Evolutionary conservation across 2,797 vertebrate species (phyloP).

Genomic region (Crocidura indochinensis): DNA sequence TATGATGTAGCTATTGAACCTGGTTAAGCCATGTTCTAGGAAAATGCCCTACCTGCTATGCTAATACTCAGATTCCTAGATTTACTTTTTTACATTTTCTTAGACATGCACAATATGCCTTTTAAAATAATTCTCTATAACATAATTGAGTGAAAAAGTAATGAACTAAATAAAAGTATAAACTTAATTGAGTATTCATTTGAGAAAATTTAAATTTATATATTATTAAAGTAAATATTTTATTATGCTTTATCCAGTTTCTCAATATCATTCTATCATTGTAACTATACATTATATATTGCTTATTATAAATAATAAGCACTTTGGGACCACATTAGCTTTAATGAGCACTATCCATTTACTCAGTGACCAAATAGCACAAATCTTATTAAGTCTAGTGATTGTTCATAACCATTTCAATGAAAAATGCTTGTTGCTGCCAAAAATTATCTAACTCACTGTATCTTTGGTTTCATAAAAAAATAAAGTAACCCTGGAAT

Average conservation of each 20-base stretch:
- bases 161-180: background rate
- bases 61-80: background rate
- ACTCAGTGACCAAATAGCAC: slow-evolving; percentile 62
- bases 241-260: slow-evolving; percentile 27
- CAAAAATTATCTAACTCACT: slow-evolving; percentile 77
- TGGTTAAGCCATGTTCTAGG: too few species aligned
- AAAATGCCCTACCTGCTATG: too few species aligned
- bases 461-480: slow-evolving; percentile 79
- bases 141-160: too few species aligned
- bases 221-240: slow-evolving; percentile 24
- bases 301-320: slow-evolving; percentile 58
- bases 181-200: background rate
- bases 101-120: background rate
- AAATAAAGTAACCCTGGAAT: slow-evolving; percentile 80
- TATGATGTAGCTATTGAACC: too few species aligned
- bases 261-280: slow-evolving; percentile 69
- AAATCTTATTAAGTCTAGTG: slow-evolving; percentile 81
- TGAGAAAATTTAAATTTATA: background rate
- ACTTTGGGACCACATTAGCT: slow-evolving; percentile 59
- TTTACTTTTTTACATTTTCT: background rate
- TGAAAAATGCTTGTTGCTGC: slow-evolving; percentile 67
- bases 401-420: slow-evolving; percentile 76
- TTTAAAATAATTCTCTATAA: background rate
- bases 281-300: slow-evolving; percentile 66
- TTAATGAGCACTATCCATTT: slow-evolving; percentile 71